A percentile compares a stretch with the other conserved stretches of the same genome.
Evolutionary conservation across 2,113 vertebrate genomes (phyloP).

Genomic region (Monarcha castaneiventris): DNA sequence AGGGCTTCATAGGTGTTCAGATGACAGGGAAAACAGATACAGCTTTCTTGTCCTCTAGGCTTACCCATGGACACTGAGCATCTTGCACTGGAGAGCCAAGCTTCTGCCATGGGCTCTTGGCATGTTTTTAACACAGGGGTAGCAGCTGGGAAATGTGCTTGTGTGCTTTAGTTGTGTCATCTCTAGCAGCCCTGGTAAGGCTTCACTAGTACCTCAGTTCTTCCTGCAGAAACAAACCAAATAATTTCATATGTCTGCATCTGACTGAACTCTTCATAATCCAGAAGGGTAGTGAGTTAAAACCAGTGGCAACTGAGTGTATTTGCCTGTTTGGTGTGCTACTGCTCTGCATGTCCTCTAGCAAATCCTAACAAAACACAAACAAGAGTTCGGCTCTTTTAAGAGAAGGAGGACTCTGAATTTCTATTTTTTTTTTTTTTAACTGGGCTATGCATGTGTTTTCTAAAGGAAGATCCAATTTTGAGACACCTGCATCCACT

Average conservation of each 20-base stretch:
- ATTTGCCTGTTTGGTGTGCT: not conserved
- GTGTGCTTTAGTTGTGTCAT: not conserved
- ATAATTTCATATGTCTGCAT: not conserved
- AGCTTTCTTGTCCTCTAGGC: not conserved
- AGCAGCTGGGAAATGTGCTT: not conserved
- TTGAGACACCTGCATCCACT: conserved; percentile 53
- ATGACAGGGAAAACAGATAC: not conserved
- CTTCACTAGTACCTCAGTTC: not conserved
- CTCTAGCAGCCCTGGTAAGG: not conserved
- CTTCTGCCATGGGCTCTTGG: not conserved
- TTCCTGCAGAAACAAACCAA: not conserved
- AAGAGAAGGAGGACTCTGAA: not conserved
- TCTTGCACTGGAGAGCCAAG: not conserved
- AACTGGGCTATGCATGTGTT: not conserved
- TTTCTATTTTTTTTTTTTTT: not conserved
- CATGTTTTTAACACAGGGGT: not conserved
- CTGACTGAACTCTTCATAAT: not conserved
- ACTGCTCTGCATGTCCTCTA: not conserved
- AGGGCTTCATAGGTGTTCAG: not conserved
- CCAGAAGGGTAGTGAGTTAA: not conserved
- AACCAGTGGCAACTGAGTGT: not conserved
- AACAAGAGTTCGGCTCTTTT: not conserved
- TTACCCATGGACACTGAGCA: not conserved
- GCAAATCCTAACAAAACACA: not conserved
- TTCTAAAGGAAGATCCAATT: conserved; percentile 16